A percentile compares a stretch with the other conserved stretches of the same genome.
Evolutionary conservation across 2,797 vertebrate species (phyloP).

Genomic region (Hydrophis major): DNA sequence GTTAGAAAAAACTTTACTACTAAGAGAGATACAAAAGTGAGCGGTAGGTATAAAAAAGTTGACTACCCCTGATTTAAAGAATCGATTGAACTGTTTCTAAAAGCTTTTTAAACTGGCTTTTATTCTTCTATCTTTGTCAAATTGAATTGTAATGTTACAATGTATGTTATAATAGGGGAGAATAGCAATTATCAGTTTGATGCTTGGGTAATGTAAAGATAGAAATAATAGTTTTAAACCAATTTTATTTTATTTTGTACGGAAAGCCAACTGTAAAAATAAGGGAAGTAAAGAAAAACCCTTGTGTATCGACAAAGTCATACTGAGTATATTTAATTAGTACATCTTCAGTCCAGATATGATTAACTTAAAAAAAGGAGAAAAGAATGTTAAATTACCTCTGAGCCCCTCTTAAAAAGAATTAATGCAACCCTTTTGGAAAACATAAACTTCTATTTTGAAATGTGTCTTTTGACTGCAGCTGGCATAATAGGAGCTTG

Average conservation of each 20-base stretch:
- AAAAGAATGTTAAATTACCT: background rate
- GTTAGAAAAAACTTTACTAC: too few species aligned
- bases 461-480: slow-evolving; percentile 52
- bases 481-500: slow-evolving; percentile 87
- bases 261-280: background rate
- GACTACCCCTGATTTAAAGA: background rate
- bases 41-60: too few species aligned
- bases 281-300: background rate
- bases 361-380: background rate
- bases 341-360: background rate
- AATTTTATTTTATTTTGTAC: background rate
- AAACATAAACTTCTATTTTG: background rate
- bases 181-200: background rate
- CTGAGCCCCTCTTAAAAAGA: background rate
- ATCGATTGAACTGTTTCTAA: background rate
- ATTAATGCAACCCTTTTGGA: background rate
- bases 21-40: too few species aligned
- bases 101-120: background rate
- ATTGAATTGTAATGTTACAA: background rate
- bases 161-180: background rate
- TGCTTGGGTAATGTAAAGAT: background rate
- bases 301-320: background rate
- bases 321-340: background rate
- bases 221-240: background rate
- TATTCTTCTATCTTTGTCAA: background rate